phyloP scores from a whole-genome alignment of 2,113 vertebrate species.

The Entosphenus tridentatus region DNA sequence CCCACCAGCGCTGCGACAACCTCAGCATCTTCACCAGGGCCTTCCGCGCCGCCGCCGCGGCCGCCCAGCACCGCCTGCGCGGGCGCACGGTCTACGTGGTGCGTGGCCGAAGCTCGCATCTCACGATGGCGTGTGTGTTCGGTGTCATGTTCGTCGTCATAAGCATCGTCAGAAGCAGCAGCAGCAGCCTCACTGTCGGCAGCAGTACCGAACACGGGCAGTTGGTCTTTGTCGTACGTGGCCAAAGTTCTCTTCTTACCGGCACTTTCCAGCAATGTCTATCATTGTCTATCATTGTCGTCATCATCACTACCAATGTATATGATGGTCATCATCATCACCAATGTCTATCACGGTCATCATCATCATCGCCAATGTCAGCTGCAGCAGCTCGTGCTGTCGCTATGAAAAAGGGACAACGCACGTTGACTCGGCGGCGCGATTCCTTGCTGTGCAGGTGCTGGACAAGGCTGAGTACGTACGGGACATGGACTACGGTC shows the following conservation, averaged over 20 bases:
- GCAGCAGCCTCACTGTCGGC: too few species aligned
- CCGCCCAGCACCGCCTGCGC: conserved; percentile 17
- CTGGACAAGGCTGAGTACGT: conserved; percentile 70
- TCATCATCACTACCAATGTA: neutral
- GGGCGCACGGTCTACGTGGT: conserved; percentile 62
- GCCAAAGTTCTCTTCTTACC: too few species aligned
- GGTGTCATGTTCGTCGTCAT: neutral
- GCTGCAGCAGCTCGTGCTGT: neutral
- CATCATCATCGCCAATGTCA: neutral
- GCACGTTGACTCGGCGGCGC: neutral
- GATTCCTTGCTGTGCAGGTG: conserved; percentile 31
- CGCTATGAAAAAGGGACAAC: neutral
- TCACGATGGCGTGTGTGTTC: neutral
- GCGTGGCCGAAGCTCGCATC: conserved; percentile 23
- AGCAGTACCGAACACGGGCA: too few species aligned
- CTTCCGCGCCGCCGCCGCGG: conserved; percentile 32
- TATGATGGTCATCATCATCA: neutral
- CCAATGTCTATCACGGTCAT: neutral
- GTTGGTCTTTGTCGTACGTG: too few species aligned
- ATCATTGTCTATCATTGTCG: neutral
- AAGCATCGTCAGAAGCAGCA: neutral
- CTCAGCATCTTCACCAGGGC: conserved; percentile 60
- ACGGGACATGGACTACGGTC: conserved; percentile 56
- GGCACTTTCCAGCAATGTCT: too few species aligned
- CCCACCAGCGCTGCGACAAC: conserved; percentile 30